phyloP scores from a whole-genome alignment of 2,797 vertebrate species.

The Galaxias olidus region DNA sequence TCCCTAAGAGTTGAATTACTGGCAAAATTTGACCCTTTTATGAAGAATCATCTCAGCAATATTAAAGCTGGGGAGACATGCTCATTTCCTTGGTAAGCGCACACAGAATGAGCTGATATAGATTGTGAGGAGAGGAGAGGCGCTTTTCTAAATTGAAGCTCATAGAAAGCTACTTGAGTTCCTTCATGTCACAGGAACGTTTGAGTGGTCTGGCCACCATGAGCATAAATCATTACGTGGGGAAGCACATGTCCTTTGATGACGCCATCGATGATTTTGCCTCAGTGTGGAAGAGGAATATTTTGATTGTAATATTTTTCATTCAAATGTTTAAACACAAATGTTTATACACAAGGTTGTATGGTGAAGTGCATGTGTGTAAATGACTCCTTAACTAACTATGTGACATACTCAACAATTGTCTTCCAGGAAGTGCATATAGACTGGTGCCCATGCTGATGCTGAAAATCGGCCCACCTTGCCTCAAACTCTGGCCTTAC shows the following conservation, averaged over 20 bases:
- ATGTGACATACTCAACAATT: slow-evolving; percentile 18
- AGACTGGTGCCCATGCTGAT: slow-evolving; percentile 18
- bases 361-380: slow-evolving; percentile 14
- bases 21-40: too few species aligned
- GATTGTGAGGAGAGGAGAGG: slow-evolving; percentile 15
- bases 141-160: slow-evolving; percentile 31
- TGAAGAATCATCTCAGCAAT: too few species aligned
- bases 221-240: slow-evolving; percentile 20
- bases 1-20: neutral
- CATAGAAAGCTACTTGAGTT: slow-evolving; percentile 46
- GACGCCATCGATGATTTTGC: slow-evolving; percentile 25
- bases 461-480: slow-evolving; percentile 7
- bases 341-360: slow-evolving; percentile 11
- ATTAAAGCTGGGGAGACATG: too few species aligned
- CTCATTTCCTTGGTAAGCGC: too few species aligned
- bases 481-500: too few species aligned
- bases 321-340: slow-evolving; percentile 17
- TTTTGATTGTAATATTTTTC: slow-evolving; percentile 17
- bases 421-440: slow-evolving; percentile 11
- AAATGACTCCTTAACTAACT: slow-evolving; percentile 18
- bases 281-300: slow-evolving; percentile 9
- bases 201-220: slow-evolving; percentile 26
- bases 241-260: slow-evolving; percentile 8
- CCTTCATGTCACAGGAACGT: slow-evolving; percentile 47
- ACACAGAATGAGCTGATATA: too few species aligned